Evolutionary conservation across 2,888 invertebrate species (phyloP).

Genomic region (Campopleginae sp.): DNA sequence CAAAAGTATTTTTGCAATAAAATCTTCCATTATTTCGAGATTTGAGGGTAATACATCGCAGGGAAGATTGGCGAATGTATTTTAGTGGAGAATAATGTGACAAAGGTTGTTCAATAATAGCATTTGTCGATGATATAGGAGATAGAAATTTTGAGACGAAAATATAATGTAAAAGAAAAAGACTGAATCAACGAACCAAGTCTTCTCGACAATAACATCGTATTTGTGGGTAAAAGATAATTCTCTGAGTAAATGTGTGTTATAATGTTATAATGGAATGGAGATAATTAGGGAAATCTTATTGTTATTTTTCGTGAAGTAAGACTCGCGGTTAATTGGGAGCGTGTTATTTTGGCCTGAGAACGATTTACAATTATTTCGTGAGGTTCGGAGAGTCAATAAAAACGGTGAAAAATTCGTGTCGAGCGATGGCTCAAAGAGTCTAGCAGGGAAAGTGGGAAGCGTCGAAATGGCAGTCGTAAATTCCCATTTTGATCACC

Average conservation of each 20-base stretch:
- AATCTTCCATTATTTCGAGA: neutral
- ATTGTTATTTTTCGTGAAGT: neutral
- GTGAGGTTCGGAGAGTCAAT: neutral
- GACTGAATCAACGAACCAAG: conserved; percentile 15
- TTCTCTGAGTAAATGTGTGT: neutral
- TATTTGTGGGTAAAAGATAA: conserved; percentile 2
- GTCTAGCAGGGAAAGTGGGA: conserved; percentile 21
- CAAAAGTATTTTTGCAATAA: conserved; percentile 3
- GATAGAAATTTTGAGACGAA: neutral
- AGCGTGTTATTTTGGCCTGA: conserved; percentile 31
- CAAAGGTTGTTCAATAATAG: neutral
- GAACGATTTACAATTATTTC: conserved; percentile 7
- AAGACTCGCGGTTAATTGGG: neutral
- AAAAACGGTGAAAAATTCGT: neutral
- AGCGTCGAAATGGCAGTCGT: conserved; percentile 19
- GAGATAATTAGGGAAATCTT: neutral
- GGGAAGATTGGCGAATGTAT: neutral
- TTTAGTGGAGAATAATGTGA: neutral
- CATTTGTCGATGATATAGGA: neutral
- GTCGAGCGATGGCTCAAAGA: neutral
- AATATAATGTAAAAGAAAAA: conserved; percentile 6
- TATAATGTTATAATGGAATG: neutral
- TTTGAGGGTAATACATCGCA: neutral
- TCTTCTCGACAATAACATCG: conserved; percentile 16
- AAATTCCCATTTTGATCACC: conserved; percentile 17